Percentiles rank a stretch among this genome's conserved stretches.
Conservation (phyloP, 2,113 vertebrate species). For the Triplophysa rosa region DNA sequence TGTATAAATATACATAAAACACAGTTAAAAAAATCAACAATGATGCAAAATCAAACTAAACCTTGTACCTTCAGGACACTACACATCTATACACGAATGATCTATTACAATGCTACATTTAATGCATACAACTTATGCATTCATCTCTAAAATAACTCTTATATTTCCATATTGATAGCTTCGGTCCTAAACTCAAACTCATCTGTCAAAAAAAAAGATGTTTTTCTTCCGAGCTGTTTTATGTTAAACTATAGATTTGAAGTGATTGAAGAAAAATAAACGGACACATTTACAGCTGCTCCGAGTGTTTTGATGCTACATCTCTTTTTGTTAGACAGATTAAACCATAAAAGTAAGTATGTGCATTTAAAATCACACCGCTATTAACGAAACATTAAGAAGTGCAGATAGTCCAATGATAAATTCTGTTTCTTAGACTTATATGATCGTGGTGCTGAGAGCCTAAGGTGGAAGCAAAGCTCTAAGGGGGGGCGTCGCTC, state of each 20-base stretch:
- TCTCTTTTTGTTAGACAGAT: neutral
- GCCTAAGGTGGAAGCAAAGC: neutral
- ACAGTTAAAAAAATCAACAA: conserved; percentile 58
- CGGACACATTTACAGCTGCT: conserved; percentile 14
- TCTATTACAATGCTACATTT: conserved; percentile 73
- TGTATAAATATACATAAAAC: conserved; percentile 50
- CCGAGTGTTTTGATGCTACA: conserved; percentile 37
- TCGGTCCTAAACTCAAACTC: conserved; percentile 48
- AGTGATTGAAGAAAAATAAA: neutral
- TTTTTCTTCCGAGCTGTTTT: neutral
- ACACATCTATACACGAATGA: conserved; percentile 46
- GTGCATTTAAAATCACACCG: neutral
- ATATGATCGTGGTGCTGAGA: neutral
- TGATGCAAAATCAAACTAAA: conserved; percentile 53
- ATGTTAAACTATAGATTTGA: neutral
- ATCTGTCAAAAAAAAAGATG: conserved; percentile 24
- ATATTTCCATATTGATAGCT: conserved; percentile 49
- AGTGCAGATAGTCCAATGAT: neutral
- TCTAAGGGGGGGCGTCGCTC: conserved; percentile 3
- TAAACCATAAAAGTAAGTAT: conserved; percentile 10
- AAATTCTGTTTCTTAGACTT: neutral
- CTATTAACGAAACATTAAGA: neutral
- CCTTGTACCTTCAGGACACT: conserved; percentile 30
- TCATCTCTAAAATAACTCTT: conserved; percentile 51
- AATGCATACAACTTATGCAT: too few species aligned